These are phyloP conservation scores for Shargacucullia verbasci DNA, from an alignment of 2,888 invertebrate genomes.

Conservation along the genomic window DNA sequence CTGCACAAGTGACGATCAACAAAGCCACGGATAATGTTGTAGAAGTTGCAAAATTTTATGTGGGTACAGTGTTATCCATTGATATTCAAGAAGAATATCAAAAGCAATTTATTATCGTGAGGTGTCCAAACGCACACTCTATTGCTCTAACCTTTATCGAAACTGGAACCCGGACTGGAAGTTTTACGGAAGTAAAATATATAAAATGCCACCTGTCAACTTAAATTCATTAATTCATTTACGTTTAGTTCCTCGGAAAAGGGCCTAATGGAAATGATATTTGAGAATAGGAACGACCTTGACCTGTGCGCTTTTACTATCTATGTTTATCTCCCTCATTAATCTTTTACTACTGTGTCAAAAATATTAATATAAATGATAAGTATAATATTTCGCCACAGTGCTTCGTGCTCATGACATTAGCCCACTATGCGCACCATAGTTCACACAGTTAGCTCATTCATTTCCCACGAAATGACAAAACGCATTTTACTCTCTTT, in stretches of 20 bases:
- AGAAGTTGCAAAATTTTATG: too few species aligned
- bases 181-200: too few species aligned
- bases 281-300: slow-evolving; percentile 28
- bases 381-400: slow-evolving; percentile 52
- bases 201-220: not conserved
- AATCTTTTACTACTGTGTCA: slow-evolving; percentile 44
- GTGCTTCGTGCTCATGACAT: slow-evolving; percentile 57
- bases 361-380: slow-evolving; percentile 42
- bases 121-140: too few species aligned
- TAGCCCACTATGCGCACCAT: slow-evolving; percentile 45
- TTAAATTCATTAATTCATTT: not conserved
- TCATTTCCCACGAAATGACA: slow-evolving; percentile 82
- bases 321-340: slow-evolving; percentile 39
- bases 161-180: too few species aligned
- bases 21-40: too few species aligned
- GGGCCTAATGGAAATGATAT: slow-evolving; percentile 8
- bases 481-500: slow-evolving; percentile 74
- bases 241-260: not conserved
- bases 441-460: slow-evolving; percentile 54
- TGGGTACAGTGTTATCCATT: too few species aligned
- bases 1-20: too few species aligned
- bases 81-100: too few species aligned
- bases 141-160: too few species aligned
- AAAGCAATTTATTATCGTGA: too few species aligned
- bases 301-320: slow-evolving; percentile 31